Evolutionary conservation across 2,888 invertebrate genomes (phyloP), one percentile per base, ranked within the genome.

Genomic region (Apodemia hepburni): DNA sequence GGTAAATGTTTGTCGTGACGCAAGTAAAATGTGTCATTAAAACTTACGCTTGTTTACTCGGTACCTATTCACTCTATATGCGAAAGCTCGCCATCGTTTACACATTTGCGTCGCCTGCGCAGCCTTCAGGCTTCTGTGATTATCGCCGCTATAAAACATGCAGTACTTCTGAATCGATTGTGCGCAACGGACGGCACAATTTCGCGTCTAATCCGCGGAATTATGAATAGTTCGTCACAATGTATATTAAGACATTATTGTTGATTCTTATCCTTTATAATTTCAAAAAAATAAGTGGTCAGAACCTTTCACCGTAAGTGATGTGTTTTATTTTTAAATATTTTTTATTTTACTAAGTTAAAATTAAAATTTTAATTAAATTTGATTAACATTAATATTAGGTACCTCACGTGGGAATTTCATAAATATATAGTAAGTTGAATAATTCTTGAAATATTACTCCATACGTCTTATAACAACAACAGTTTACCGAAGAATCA

Each of bases 151-250:
- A 72, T 71, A 69, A 54, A 54, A 73, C 74, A 73, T 79, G 79
- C 84, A 90, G 88, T 88, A 76, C 77, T 78, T 70, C 79, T 77
- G 78, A 76, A 80, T 73, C 80, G 72, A 80, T 80, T 81, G 77
- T 80, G 83, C 83, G 79, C 76, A 76, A 74, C 82, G 79, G 83
- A 82, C 88, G 81, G 77, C 68, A 78, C 73, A 77, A 29, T 57
- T 64, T 66, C 64, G 68, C 66, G 66, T 61, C 59, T 62, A 49
- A 35, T 57, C 68, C 74, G 73, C 74, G 74, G 73, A 74, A 78
- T 74, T 75, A 81, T 85, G 84, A 78, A 74, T 76, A 73, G 72
- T 73, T 75, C 72, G 75, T 72, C 75, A 84, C 72, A 70, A 89
- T 89, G 87, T 77, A 77, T 73, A 71, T 76, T 72, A 82, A 76